Evolutionary conservation across 2,888 invertebrate species (phyloP).

Genomic region (Zele albiditarsus): DNA sequence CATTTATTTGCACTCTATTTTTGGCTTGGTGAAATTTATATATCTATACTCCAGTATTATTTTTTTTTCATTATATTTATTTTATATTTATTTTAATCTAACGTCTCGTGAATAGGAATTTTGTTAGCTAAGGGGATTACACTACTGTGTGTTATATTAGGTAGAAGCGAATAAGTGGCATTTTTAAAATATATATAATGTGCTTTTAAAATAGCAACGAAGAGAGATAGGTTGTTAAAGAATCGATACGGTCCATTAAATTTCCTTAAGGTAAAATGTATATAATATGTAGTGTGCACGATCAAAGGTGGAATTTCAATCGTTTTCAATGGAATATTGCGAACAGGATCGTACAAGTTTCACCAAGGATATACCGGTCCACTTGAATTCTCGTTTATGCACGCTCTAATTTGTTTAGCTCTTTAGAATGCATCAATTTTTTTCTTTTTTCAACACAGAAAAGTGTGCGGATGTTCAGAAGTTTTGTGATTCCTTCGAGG

Average conservation of each 20-base stretch:
- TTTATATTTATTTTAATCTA: too few species aligned
- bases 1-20: neutral
- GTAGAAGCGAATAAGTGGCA: neutral
- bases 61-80: too few species aligned
- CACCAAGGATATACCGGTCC: neutral
- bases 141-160: neutral
- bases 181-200: constrained; percentile 5
- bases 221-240: neutral
- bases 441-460: too few species aligned
- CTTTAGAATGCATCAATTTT: neutral
- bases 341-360: neutral
- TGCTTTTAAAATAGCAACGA: neutral
- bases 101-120: too few species aligned
- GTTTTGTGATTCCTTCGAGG: too few species aligned
- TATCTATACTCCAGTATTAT: too few species aligned
- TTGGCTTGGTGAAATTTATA: neutral
- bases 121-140: too few species aligned
- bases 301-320: constrained; percentile 10
- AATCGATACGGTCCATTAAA: constrained; percentile 9
- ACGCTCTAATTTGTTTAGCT: neutral
- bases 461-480: too few species aligned
- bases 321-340: neutral
- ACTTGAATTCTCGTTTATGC: neutral
- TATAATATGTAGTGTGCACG: neutral
- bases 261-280: neutral